Conservation (phyloP, 2,113 vertebrate species). For the Puffinus mauretanicus region DNA sequence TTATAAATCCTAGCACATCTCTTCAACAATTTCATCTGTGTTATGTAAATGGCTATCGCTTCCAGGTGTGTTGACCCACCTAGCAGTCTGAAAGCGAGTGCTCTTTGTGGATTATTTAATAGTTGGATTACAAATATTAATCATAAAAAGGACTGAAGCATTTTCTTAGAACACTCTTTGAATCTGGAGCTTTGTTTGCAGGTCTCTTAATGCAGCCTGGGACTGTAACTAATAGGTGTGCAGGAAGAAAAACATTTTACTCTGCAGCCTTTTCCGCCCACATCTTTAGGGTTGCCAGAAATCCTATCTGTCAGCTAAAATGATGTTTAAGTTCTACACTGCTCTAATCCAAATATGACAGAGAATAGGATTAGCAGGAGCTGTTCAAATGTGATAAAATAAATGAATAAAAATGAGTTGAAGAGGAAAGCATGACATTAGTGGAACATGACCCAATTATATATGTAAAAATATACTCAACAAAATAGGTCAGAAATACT, state of each 20-base stretch:
- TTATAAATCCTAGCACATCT: neutral
- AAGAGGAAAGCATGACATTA: conserved; percentile 38
- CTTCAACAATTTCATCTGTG: neutral
- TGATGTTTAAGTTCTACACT: conserved; percentile 43
- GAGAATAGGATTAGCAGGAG: conserved; percentile 56
- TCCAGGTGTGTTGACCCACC: conserved; percentile 51
- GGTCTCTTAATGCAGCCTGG: neutral
- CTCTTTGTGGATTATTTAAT: conserved; percentile 52
- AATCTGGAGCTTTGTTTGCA: conserved; percentile 37
- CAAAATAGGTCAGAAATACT: conserved; percentile 52
- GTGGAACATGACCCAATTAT: conserved; percentile 57
- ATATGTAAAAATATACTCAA: conserved; percentile 47
- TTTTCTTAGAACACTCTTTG: conserved; percentile 8
- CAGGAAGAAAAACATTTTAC: conserved; percentile 1
- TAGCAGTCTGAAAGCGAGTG: conserved; percentile 1
- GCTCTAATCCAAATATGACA: conserved; percentile 57
- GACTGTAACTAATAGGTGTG: conserved; percentile 48
- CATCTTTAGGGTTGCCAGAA: conserved; percentile 43
- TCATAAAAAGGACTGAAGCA: neutral
- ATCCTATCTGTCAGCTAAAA: conserved; percentile 59
- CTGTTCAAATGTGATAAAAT: conserved; percentile 67
- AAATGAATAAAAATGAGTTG: conserved; percentile 63
- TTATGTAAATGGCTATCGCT: conserved; percentile 37
- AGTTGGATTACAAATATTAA: conserved; percentile 54
- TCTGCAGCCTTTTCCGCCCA: conserved; percentile 31